Percentiles rank a stretch among this genome's conserved stretches.
phyloP scores from a whole-genome alignment of 2,888 invertebrate genomes.

The Hydropsyche betteni region DNA sequence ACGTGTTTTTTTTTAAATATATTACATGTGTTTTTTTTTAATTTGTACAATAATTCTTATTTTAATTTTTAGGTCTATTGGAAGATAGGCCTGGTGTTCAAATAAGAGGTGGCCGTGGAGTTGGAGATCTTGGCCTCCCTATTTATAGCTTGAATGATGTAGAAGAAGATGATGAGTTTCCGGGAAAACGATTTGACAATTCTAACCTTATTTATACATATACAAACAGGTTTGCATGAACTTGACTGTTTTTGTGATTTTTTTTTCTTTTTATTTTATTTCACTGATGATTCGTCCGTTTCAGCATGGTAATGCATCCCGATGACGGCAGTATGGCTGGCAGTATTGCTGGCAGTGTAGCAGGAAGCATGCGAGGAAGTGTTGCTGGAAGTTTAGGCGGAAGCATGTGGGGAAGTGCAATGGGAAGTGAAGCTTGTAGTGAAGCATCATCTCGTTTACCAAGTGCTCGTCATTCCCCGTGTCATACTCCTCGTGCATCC shows the following conservation, averaged over 20 bases:
- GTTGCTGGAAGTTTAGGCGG: slow-evolving; percentile 67
- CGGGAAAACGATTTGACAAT: slow-evolving; percentile 78
- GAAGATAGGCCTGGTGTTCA: slow-evolving; percentile 93
- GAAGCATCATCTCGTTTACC: slow-evolving; percentile 68
- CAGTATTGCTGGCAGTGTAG: slow-evolving; percentile 69
- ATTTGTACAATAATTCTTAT: slow-evolving; percentile 1
- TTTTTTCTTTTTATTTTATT: not conserved
- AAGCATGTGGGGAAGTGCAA: slow-evolving; percentile 66
- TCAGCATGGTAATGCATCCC: slow-evolving; percentile 87
- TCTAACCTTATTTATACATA: slow-evolving; percentile 85
- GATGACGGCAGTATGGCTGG: slow-evolving; percentile 80
- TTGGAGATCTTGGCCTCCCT: slow-evolving; percentile 79
- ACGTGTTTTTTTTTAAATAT: not conserved
- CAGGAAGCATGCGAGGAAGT: slow-evolving; percentile 65
- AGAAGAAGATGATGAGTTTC: slow-evolving; percentile 82
- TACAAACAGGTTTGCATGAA: slow-evolving; percentile 71
- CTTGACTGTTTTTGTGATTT: not conserved
- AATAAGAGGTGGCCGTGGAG: slow-evolving; percentile 78
- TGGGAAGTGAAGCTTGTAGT: slow-evolving; percentile 73
- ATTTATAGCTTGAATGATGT: slow-evolving; percentile 71
- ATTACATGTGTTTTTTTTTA: not conserved
- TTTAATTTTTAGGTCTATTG: slow-evolving; percentile 66
- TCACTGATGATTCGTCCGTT: slow-evolving; percentile 10
- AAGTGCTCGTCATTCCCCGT: slow-evolving; percentile 59
- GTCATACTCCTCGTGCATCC: slow-evolving; percentile 60